These are phyloP conservation scores for Trichogramma evanescens DNA, from an alignment of 2,888 invertebrate species.

Conservation along the genomic window DNA sequence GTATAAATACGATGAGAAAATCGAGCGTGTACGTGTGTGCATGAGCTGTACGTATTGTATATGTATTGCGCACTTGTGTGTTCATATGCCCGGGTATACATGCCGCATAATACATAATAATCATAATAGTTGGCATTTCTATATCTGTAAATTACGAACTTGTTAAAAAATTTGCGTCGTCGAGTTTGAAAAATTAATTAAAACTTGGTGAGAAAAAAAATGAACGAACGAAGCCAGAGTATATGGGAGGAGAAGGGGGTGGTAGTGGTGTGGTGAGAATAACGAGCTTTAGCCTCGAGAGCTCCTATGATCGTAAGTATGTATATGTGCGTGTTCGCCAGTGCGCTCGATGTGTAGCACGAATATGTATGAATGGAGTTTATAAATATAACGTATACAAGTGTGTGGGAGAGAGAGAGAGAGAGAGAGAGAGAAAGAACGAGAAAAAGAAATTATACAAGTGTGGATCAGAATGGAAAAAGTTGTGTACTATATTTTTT, in stretches of 20 bases:
- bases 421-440: neutral
- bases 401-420: neutral
- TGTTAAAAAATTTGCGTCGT: constrained; percentile 2
- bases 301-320: neutral
- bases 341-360: no score
- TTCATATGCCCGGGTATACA: no score
- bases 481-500: neutral
- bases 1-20: no score
- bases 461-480: neutral
- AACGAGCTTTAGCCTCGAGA: neutral
- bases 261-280: no score
- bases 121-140: constrained; percentile 1
- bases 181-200: constrained; percentile 2
- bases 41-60: no score
- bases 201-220: neutral
- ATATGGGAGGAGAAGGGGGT: no score
- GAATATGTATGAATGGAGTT: neutral
- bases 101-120: no score
- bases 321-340: neutral
- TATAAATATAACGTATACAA: neutral
- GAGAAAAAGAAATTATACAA: constrained; percentile 12
- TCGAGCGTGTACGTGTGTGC: no score
- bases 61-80: no score
- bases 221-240: neutral
- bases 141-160: constrained; percentile 11